These are phyloP conservation scores for Ochotona princeps DNA, from an alignment of 2,113 vertebrate genomes.

Conservation along the genomic window DNA sequence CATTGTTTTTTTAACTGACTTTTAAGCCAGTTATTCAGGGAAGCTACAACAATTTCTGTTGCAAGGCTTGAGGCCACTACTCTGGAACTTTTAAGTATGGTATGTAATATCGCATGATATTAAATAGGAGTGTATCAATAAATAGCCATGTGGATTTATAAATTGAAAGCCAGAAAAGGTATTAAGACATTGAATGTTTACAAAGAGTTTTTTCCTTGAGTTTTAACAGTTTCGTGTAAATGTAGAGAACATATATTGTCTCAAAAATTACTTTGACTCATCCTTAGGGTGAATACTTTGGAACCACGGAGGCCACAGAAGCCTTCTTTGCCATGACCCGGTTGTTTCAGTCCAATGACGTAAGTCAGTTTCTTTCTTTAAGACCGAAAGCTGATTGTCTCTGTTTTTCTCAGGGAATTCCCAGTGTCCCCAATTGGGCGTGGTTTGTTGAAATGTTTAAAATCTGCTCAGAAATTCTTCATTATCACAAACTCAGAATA, in stretches of 20 bases:
- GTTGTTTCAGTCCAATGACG: slow-evolving; percentile 98
- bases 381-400: not conserved
- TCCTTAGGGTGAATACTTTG: slow-evolving; percentile 95
- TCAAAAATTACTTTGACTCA: slow-evolving; percentile 56
- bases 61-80: slow-evolving; percentile 23
- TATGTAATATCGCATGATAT: slow-evolving; percentile 45
- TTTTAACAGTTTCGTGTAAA: slow-evolving; percentile 50
- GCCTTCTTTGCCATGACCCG: slow-evolving; percentile 99
- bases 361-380: slow-evolving; percentile 83
- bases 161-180: slow-evolving; percentile 47
- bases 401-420: slow-evolving; percentile 23
- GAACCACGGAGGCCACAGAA: slow-evolving; percentile 97
- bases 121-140: slow-evolving; percentile 36
- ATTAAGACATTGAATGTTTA: slow-evolving; percentile 40
- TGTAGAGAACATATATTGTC: slow-evolving; percentile 19
- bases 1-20: slow-evolving; percentile 1
- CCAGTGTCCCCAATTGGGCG: slow-evolving; percentile 7
- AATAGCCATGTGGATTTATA: not conserved
- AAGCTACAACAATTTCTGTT: slow-evolving; percentile 38
- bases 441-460: slow-evolving; percentile 48
- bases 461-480: slow-evolving; percentile 41
- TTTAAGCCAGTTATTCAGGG: not conserved
- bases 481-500: slow-evolving; percentile 2
- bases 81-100: not conserved
- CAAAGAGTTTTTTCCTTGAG: not conserved